These are phyloP conservation scores for Menidia beryllina DNA, from an alignment of 2,113 vertebrate genomes.

Conservation along the genomic window DNA sequence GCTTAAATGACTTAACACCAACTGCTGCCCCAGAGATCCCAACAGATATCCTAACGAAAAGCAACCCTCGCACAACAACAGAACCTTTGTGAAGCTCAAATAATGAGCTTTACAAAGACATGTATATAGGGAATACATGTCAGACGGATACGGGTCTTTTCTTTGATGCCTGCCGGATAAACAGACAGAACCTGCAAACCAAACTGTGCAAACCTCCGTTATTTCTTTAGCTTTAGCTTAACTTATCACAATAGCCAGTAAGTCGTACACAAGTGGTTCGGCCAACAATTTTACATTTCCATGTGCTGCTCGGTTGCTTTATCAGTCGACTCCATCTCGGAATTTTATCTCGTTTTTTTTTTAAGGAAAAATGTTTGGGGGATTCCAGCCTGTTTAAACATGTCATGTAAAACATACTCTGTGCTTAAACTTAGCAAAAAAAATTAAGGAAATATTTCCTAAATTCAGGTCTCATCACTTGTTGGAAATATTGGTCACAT, in stretches of 20 bases:
- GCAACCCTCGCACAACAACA: slow-evolving; percentile 8
- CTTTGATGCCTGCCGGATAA: not conserved
- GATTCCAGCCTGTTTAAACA: slow-evolving; percentile 14
- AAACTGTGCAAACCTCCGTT: too few species aligned
- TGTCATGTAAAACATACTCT: not conserved
- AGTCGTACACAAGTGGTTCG: not conserved
- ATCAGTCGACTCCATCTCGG: not conserved
- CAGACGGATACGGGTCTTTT: not conserved
- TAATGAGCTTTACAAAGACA: slow-evolving; percentile 18
- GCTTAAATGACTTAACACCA: slow-evolving; percentile 5
- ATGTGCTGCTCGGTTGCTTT: not conserved
- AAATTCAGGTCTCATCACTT: not conserved
- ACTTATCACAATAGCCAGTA: too few species aligned
- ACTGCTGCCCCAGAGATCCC: not conserved
- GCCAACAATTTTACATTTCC: not conserved
- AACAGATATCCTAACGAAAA: not conserved
- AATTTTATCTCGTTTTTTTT: not conserved
- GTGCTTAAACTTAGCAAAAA: not conserved
- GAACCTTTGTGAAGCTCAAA: not conserved
- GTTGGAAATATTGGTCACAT: not conserved
- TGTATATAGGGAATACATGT: not conserved
- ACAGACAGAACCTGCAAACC: not conserved
- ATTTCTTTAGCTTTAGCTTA: too few species aligned
- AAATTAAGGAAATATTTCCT: not conserved
- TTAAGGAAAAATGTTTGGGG: not conserved